Percentiles rank a stretch among this genome's conserved stretches.
Conservation (phyloP, 2,797 vertebrate species). For the Onychomys leucogaster region DNA sequence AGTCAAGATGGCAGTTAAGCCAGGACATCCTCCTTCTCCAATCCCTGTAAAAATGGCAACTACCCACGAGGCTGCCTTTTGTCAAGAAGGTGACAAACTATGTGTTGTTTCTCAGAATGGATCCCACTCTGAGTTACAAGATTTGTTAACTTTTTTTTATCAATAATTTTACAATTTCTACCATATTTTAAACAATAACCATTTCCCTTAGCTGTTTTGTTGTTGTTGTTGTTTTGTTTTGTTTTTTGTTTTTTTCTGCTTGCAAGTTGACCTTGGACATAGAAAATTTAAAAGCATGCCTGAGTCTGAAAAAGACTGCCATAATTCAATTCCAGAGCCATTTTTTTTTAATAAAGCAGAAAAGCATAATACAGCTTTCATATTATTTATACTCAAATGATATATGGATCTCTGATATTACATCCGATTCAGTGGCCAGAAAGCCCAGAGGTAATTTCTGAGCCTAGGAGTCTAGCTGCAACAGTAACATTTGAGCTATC, state of each 20-base stretch:
- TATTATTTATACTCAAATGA: not conserved
- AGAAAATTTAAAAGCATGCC: not conserved
- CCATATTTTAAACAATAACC: not conserved
- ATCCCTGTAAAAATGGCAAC: not conserved
- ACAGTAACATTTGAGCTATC: not conserved
- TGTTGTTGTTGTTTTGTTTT: too few species aligned
- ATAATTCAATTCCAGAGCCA: not conserved
- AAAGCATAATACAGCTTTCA: not conserved
- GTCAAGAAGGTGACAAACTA: not conserved
- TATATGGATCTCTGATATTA: not conserved
- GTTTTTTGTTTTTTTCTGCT: not conserved
- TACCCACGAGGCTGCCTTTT: not conserved
- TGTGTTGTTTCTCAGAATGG: not conserved
- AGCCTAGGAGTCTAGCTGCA: not conserved
- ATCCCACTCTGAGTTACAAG: not conserved
- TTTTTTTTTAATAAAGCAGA: not conserved
- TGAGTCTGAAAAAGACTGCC: not conserved
- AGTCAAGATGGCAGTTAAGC: not conserved
- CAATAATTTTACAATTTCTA: not conserved
- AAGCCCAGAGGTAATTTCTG: not conserved
- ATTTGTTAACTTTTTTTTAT: not conserved
- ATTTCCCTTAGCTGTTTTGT: not conserved
- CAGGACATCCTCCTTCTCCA: not conserved
- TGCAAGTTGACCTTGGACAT: not conserved
- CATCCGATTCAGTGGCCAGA: not conserved